phyloP scores from a whole-genome alignment of 2,888 invertebrate species.

The Homarus gammarus region DNA sequence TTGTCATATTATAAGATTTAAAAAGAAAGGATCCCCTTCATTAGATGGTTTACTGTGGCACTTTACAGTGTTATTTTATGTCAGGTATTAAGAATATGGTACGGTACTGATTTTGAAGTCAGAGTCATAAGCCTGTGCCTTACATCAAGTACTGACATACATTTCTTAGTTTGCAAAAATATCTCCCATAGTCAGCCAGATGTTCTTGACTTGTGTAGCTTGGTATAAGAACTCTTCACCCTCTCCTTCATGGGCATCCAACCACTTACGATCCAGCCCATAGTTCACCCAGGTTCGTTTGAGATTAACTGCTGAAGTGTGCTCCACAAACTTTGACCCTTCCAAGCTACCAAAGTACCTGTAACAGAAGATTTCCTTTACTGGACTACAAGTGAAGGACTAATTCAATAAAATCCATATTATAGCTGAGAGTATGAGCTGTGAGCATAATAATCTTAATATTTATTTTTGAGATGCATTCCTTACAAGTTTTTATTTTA shows the following conservation, averaged over 20 bases:
- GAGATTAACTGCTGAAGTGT: slow-evolving; percentile 79
- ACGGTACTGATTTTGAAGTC: too few relatives aligned
- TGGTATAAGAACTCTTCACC: slow-evolving; percentile 80
- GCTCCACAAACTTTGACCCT: slow-evolving; percentile 79
- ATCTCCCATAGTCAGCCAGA: slow-evolving; percentile 81
- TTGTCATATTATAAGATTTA: too few relatives aligned
- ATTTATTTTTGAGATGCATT: too few relatives aligned
- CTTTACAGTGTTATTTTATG: too few relatives aligned
- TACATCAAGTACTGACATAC: background rate
- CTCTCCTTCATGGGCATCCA: slow-evolving; percentile 78
- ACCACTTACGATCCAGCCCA: slow-evolving; percentile 79
- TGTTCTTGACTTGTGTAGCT: slow-evolving; percentile 79
- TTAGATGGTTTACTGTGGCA: too few relatives aligned
- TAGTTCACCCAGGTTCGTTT: slow-evolving; percentile 80
- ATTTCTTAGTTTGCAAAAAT: slow-evolving; percentile 79
- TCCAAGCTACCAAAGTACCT: slow-evolving; percentile 79
- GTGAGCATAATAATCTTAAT: too few relatives aligned
- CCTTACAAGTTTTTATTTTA: too few relatives aligned
- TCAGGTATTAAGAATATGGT: too few relatives aligned
- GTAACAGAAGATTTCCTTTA: too few relatives aligned
- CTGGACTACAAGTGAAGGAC: background rate
- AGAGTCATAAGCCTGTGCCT: too few relatives aligned
- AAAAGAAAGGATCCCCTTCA: too few relatives aligned
- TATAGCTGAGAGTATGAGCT: too few relatives aligned
- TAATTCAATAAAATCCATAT: slow-evolving; percentile 25